Base-by-base conservation (phyloP, 2,113 vertebrate species). In the Chloebia gouldiae region DNA sequence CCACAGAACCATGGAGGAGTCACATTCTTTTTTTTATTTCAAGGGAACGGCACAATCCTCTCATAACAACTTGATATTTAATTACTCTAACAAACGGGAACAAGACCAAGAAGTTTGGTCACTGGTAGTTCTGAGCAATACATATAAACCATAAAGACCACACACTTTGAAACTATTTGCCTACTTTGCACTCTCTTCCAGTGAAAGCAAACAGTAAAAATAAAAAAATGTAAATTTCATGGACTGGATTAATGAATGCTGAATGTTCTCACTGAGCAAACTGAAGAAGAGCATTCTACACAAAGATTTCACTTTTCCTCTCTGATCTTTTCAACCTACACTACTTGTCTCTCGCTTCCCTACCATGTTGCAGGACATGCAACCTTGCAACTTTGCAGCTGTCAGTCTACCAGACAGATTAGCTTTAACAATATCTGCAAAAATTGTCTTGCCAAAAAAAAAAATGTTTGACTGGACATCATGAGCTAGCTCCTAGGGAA, bases 141-240 rank as follows among this genome's bases (percentile, higher is more conserved):
- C 63, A 63, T 59, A 88, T 88, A 96, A 96, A 95, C 92, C 93
- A 92, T 90, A 76, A 81, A 90, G 96, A 91, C 95, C 95, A 96
- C 95, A 96, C 96, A 94, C 82, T 96, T 93, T n/a, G 77, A 95
- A 94, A 94, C 56, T 95, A 93, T 96, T 93, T 96, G 80, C 76
- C 88, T 94, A 78, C 90, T 93, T 95, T 92, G 90, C 88, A 88
- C 86, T 90, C 82, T 88, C 76, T 81, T 94, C 76, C 86, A 95
- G 80, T 57, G 70, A 96, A 96, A 96, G 95, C 92, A 96, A 96
- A 96, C 88, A 95, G 83, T 83, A 88, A 93, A 96, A 96, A 90
- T 61, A 63, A 83, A 92, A 82, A 96, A 94, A 93, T 64, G 92
- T 90, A 96, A 90, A 96, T 94, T 93, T 92, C 61, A 81, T 56